Base-by-base conservation (phyloP, 23 tunicate genomes). In the Trididemnum miniatum region DNA sequence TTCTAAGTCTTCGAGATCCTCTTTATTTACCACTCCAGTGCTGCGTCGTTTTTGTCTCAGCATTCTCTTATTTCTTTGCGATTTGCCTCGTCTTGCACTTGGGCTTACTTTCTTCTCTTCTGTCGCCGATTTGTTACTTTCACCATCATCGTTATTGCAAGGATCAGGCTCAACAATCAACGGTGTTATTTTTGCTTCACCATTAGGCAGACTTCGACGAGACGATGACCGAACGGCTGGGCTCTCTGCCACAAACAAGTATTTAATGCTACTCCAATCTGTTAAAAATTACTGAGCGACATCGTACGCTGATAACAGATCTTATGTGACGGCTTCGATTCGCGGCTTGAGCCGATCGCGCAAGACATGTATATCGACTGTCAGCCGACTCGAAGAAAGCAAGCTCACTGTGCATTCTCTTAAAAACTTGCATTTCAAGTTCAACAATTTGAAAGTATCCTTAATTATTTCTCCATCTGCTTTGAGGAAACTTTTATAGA, bases 11-110 rank as follows among this genome's bases (percentile, higher is more conserved):
- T 92, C 88, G 25, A 82, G 65, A 72, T 92, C 97, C 40, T 92
- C 83, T 62, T 79, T 50, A 24, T 79, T 69, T 31, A 92, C 92
- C 1, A 92, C 97, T 29, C 97, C 97, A 54, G 97, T 92, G 71
- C 97, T 92, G 59, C 97, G 35, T 1, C 97, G 88, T 59, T 92
- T 92, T 49, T 92, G 97, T 27, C 97, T 82, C 39, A 92, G 60
- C 97, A 83, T 83, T 35, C 97, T 59, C 72, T 92, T 92, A 39
- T 82, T 89, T 57, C 97, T 51, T 54, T 92, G 97, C 28, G 25
- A 44, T 63, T 87, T 92, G 0, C 91, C 97, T 23, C 92, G 82
- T 34, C 92, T 62, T 0, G 92, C 87, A 69, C 83, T 83, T 1
- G 89, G 79, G 78, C 97, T 64, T 32, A 71, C 65, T 87, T 92